Conservation (phyloP, 2,797 vertebrate species). For the Hozukius guyotensis region DNA sequence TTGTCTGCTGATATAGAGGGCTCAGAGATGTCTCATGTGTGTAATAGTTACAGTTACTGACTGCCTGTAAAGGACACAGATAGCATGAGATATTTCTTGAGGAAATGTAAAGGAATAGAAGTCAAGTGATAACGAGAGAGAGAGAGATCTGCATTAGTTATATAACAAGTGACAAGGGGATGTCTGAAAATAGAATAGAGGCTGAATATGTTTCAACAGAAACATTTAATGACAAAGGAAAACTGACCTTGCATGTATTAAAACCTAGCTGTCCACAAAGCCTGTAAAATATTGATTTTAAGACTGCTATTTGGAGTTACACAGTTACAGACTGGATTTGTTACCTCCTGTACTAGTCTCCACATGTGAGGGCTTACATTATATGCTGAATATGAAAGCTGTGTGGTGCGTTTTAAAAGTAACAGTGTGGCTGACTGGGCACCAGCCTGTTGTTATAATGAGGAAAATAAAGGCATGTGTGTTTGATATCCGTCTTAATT, state of each 20-base stretch:
- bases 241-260: not conserved
- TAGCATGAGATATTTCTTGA: not conserved
- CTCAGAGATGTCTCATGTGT: not conserved
- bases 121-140: not conserved
- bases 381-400: not conserved
- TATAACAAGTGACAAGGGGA: constrained; percentile 13
- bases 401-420: not conserved
- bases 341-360: not conserved
- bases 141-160: not conserved
- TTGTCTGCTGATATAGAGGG: constrained; percentile 44
- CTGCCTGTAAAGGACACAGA: not conserved
- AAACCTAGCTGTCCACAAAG: not conserved
- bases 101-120: not conserved
- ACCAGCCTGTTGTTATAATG: not conserved
- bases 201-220: not conserved
- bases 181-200: constrained; percentile 36
- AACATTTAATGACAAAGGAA: not conserved
- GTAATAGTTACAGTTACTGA: not conserved
- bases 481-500: not conserved
- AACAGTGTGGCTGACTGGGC: not conserved
- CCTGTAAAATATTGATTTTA: not conserved
- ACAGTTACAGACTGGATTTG: not conserved
- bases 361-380: not conserved
- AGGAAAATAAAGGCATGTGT: not conserved
- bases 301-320: not conserved